Evolutionary conservation across 2,113 vertebrate species (phyloP).

Genomic region (Festucalex cinctus): DNA sequence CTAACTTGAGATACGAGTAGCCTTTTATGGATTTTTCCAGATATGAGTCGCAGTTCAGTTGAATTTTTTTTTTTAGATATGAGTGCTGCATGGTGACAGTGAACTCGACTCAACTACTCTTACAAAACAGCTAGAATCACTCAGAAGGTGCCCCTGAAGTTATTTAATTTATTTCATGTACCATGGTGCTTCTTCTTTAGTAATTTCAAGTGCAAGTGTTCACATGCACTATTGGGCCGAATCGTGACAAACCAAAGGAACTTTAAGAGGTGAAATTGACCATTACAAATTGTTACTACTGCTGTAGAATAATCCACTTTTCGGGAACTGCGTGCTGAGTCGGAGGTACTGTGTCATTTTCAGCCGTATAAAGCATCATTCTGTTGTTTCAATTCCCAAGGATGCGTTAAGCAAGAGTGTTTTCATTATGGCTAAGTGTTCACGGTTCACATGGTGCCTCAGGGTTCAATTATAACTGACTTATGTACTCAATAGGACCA

Average conservation of each 20-base stretch:
- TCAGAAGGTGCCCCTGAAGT: no score
- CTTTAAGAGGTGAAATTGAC: background rate
- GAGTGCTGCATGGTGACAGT: no score
- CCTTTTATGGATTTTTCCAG: no score
- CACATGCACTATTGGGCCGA: background rate
- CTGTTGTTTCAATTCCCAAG: slow-evolving; percentile 4
- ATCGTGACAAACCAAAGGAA: background rate
- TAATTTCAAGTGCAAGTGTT: no score
- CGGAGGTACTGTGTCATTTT: background rate
- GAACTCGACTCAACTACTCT: no score
- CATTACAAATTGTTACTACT: background rate
- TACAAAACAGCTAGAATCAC: no score
- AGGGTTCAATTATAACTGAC: slow-evolving; percentile 16
- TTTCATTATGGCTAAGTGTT: slow-evolving; percentile 11
- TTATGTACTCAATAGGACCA: slow-evolving; percentile 11
- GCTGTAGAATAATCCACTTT: background rate
- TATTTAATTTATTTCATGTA: no score
- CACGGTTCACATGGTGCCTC: background rate
- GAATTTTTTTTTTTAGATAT: no score
- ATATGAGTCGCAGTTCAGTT: no score
- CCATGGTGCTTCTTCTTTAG: no score
- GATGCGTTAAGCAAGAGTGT: background rate
- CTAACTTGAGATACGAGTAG: no score
- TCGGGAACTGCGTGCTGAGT: background rate
- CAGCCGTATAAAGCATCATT: background rate